Conservation (phyloP, 1,140 invertebrate genomes). For the Bacillus rossius region DNA sequence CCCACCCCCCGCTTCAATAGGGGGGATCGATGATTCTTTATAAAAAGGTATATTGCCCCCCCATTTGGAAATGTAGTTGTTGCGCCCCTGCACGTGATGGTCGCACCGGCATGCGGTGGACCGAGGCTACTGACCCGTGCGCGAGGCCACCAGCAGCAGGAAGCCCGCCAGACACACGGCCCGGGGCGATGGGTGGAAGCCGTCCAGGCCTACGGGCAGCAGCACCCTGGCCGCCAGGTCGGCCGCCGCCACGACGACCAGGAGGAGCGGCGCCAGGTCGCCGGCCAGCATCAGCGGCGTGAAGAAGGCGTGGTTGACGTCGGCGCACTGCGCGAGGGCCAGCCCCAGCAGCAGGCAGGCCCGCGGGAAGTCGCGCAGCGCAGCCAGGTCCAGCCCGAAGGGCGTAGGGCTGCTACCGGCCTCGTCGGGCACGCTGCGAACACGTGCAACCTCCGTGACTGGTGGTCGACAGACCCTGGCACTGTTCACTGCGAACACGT, state of each 20-base stretch:
- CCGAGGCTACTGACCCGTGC: constrained; percentile 52
- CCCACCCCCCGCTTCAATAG: too few relatives aligned
- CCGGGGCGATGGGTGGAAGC: constrained; percentile 56
- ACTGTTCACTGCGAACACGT: constrained; percentile 5
- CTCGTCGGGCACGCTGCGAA: constrained; percentile 29
- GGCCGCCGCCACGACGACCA: constrained; percentile 50
- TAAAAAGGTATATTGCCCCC: too few relatives aligned
- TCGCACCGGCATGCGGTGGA: neutral
- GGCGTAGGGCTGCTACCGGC: constrained; percentile 42
- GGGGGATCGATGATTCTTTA: too few relatives aligned
- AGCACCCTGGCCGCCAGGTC: constrained; percentile 54
- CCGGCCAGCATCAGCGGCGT: constrained; percentile 61
- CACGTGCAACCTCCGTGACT: neutral
- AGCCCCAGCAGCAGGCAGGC: constrained; percentile 56
- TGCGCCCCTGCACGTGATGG: too few relatives aligned
- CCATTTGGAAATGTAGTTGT: too few relatives aligned
- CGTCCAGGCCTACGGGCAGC: constrained; percentile 55
- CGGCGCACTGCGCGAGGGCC: constrained; percentile 58
- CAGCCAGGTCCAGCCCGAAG: constrained; percentile 58
- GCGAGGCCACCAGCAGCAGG: constrained; percentile 53
- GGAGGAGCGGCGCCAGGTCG: constrained; percentile 50
- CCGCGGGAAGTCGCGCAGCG: constrained; percentile 36
- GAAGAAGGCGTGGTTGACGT: constrained; percentile 60
- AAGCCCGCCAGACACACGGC: constrained; percentile 62
- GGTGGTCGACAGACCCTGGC: constrained; percentile 6